phyloP scores from a whole-genome alignment of 2,888 invertebrate species.

The Melinaea marsaeus region DNA sequence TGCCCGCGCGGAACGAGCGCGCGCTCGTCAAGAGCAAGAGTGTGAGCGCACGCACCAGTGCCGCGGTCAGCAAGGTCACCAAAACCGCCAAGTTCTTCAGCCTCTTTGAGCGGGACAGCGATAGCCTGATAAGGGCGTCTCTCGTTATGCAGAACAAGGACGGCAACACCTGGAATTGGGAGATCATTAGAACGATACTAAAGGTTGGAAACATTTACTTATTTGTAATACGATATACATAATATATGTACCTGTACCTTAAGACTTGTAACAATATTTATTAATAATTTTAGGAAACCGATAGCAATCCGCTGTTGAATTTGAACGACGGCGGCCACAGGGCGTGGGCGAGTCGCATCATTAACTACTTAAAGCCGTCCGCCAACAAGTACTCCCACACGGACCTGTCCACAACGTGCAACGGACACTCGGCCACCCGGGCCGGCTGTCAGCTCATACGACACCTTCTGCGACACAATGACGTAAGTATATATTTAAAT shows the following conservation, averaged over 20 bases:
- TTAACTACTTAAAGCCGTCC: conserved; percentile 92
- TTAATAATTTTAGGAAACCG: conserved; percentile 51
- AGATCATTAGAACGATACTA: conserved; percentile 88
- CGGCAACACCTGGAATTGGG: conserved; percentile 94
- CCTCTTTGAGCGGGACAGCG: conserved; percentile 79
- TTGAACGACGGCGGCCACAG: conserved; percentile 66
- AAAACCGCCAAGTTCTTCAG: conserved; percentile 71
- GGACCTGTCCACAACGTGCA: conserved; percentile 80
- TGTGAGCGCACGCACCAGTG: conserved; percentile 65
- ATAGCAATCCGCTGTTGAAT: conserved; percentile 52
- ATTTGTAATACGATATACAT: too few relatives aligned
- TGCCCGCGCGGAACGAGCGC: conserved; percentile 67
- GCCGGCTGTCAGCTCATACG: conserved; percentile 86
- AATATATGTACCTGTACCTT: not conserved
- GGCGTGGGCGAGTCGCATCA: conserved; percentile 81
- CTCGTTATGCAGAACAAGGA: conserved; percentile 89
- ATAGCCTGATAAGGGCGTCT: conserved; percentile 86
- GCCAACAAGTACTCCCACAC: conserved; percentile 92
- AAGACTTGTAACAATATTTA: conserved; percentile 10
- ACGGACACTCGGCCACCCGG: conserved; percentile 80
- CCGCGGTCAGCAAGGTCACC: conserved; percentile 63
- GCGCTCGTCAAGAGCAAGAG: conserved; percentile 73
- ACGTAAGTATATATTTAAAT: conserved; percentile 60
- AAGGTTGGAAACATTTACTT: conserved; percentile 72
- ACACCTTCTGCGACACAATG: conserved; percentile 82